Percentiles rank a stretch among this genome's conserved stretches.
phyloP scores from a whole-genome alignment of 2,888 invertebrate genomes.

The Auanema freiburgensis region DNA sequence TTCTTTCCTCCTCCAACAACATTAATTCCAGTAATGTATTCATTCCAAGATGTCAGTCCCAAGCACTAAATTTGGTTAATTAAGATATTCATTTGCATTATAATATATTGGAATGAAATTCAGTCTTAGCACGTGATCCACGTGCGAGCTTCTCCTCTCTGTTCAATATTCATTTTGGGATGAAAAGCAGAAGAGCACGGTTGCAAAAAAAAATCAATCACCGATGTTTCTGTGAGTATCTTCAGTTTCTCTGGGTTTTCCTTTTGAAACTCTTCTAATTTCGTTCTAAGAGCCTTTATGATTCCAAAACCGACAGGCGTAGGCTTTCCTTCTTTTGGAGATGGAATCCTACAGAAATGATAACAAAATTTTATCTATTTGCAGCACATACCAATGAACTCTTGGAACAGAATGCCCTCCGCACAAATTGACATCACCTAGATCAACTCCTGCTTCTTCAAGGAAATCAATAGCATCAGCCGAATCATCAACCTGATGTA shows the following conservation, averaged over 20 bases:
- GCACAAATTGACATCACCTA: constrained; percentile 62
- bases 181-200: neutral
- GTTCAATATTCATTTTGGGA: neutral
- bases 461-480: constrained; percentile 48
- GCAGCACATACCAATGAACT: constrained; percentile 58
- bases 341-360: constrained; percentile 55
- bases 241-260: constrained; percentile 39
- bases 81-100: no score
- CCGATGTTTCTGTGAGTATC: constrained; percentile 29
- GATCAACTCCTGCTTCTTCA: constrained; percentile 52
- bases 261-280: constrained; percentile 39
- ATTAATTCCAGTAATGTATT: constrained; percentile 55
- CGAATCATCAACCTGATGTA: constrained; percentile 18
- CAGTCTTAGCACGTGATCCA: neutral
- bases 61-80: constrained; percentile 10
- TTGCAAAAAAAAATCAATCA: constrained; percentile 18
- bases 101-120: no score
- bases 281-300: constrained; percentile 52
- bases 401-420: constrained; percentile 63
- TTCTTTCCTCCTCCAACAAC: constrained; percentile 23
- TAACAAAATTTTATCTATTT: neutral
- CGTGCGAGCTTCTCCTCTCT: constrained; percentile 12
- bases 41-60: constrained; percentile 53
- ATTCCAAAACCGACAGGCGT: constrained; percentile 63
- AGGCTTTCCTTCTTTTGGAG: constrained; percentile 63